A percentile compares a stretch with the other conserved stretches of the same genome.
These are phyloP conservation scores for Calliopsis andreniformis DNA, from an alignment of 1,140 invertebrate genomes.

Conservation along the genomic window DNA sequence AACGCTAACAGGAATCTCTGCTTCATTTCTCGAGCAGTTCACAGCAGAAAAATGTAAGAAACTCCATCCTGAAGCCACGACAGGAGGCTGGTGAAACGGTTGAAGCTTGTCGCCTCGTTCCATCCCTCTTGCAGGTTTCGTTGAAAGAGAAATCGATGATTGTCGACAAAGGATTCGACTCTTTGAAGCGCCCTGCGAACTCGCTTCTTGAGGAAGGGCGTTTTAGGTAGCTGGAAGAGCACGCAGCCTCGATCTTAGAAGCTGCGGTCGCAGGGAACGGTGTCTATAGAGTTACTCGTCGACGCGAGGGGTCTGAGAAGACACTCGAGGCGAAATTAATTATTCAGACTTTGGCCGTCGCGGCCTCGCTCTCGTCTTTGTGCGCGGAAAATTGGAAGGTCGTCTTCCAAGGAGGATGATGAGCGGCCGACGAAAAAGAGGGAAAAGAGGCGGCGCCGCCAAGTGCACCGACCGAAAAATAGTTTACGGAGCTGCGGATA, in stretches of 20 bases:
- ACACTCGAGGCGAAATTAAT: slow-evolving; percentile 59
- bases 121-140: too few relatives aligned
- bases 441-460: slow-evolving; percentile 3
- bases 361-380: slow-evolving; percentile 44
- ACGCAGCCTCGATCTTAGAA: not conserved
- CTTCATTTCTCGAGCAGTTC: too few relatives aligned
- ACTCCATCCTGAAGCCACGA: slow-evolving; percentile 35
- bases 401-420: slow-evolving; percentile 32
- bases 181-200: too few relatives aligned
- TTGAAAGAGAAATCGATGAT: not conserved
- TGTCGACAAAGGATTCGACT: too few relatives aligned
- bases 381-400: slow-evolving; percentile 52
- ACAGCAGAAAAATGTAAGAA: slow-evolving; percentile 22
- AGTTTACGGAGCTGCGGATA: slow-evolving; percentile 26
- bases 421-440: slow-evolving; percentile 11
- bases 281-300: slow-evolving; percentile 43
- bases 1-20: not conserved
- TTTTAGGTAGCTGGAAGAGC: too few relatives aligned
- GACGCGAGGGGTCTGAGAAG: slow-evolving; percentile 54
- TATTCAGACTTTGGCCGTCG: slow-evolving; percentile 59
- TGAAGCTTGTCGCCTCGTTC: not conserved
- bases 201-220: too few relatives aligned
- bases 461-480: slow-evolving; percentile 49
- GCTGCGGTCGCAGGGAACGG: slow-evolving; percentile 13
- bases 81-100: not conserved